These are phyloP conservation scores for Apteryx mantelli DNA, from an alignment of 2,113 vertebrate species.

Conservation along the genomic window DNA sequence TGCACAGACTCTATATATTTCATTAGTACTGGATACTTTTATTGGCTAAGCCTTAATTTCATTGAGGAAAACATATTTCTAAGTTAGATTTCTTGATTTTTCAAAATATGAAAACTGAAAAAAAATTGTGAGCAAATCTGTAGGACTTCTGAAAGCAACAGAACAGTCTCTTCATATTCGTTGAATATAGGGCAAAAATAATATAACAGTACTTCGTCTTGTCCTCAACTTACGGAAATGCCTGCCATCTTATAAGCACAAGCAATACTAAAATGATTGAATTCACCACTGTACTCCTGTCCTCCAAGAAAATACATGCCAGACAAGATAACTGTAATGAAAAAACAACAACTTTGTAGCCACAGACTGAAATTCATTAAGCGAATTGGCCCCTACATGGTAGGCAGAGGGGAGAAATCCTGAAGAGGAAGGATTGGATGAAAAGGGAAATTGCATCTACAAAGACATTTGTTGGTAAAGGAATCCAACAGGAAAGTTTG, in stretches of 20 bases:
- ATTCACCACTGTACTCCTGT: neutral
- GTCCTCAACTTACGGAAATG: neutral
- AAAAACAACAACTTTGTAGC: neutral
- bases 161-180: neutral
- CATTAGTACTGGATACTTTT: neutral
- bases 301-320: neutral
- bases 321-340: neutral
- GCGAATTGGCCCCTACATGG: neutral
- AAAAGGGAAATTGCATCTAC: neutral
- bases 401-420: neutral
- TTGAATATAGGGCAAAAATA: neutral
- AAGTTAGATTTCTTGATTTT: neutral
- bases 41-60: neutral
- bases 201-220: neutral
- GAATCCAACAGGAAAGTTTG: neutral
- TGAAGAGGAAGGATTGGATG: neutral
- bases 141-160: neutral
- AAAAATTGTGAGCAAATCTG: neutral
- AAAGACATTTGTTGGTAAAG: neutral
- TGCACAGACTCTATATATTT: neutral
- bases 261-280: neutral
- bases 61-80: neutral
- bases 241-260: neutral
- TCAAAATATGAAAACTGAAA: neutral
- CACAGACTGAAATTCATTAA: neutral